A percentile compares a stretch with the other conserved stretches of the same genome.
These are phyloP conservation scores for Folsomia manolachei DNA, from an alignment of 2,888 invertebrate species.

Conservation along the genomic window DNA sequence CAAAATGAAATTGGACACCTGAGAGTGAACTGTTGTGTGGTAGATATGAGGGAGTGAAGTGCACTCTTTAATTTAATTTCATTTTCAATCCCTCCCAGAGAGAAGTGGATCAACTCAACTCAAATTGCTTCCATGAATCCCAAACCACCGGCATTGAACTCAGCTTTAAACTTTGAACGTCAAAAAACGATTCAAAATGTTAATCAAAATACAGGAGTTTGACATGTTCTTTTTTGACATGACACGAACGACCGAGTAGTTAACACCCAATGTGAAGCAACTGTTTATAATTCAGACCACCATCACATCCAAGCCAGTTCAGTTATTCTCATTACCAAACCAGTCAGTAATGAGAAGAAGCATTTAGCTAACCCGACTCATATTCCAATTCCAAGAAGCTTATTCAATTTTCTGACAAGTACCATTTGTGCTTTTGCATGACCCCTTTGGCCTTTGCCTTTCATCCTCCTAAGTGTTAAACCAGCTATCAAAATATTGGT, in stretches of 20 bases:
- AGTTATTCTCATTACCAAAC: conserved; percentile 21
- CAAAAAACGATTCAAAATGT: neutral
- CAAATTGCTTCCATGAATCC: neutral
- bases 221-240: conserved; percentile 9
- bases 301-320: no score
- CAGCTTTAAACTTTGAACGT: neutral
- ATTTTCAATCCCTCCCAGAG: conserved; percentile 28
- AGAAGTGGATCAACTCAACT: conserved; percentile 11
- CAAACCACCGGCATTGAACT: conserved; percentile 14
- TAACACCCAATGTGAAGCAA: conserved; percentile 19
- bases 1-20: conserved; percentile 34
- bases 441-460: no score
- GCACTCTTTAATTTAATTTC: conserved; percentile 22
- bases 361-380: neutral
- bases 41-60: neutral
- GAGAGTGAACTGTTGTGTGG: neutral
- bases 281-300: no score
- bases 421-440: no score
- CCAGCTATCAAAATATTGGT: neutral
- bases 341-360: conserved; percentile 21
- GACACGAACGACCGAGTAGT: conserved; percentile 8
- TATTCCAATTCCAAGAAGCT: no score
- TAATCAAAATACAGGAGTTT: neutral
- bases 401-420: neutral
- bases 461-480: neutral